Evolutionary conservation across 2,797 vertebrate genomes (phyloP), one percentile per base, ranked within the genome.

Genomic region (Delichon dasypus): DNA sequence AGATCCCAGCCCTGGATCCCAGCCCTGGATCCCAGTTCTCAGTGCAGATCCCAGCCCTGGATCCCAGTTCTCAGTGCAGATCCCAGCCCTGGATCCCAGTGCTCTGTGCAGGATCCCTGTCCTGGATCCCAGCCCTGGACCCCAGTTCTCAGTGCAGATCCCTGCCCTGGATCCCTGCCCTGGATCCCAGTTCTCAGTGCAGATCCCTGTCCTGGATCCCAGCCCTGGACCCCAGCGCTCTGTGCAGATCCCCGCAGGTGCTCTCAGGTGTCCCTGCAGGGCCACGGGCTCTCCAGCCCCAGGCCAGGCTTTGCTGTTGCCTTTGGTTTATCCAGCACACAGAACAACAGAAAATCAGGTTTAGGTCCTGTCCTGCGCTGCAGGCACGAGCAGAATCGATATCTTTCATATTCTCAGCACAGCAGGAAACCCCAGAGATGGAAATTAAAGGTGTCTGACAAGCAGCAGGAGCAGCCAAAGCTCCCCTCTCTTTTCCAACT

Each of bases 371-470:
- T 93, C 72, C 89, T 84, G 82, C 38, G 3, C 92, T 3, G n/a
- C 44, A 30, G 88, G 92, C 16, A 90, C 2, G 7, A 85, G 89
- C 53, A 78, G 51, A 81, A 96, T 96, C 85, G 34, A 64, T 94
- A 30, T 16, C 73, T 48, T 40, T 60, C 92, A 54, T 73, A n/a
- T 73, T 89, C 72, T 88, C 78, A 30, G 30, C 78, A 23, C 91
- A 92, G 89, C 88, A n/a, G 73, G 88, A 74, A 70, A 38, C 40
- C 44, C 85, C 60, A 70, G 62, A 44, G 93, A 53, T 96, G 71
- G 87, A 89, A 96, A 88, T 93, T 74, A 79, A 93, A 90, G 42
- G 75, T 74, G 88, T 68, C 91, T 92, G 91, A 75, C 85, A 50
- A 74, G 87, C 65, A 62, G 70, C 87, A 29, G 55, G 45, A 76